Evolutionary conservation across 2,888 invertebrate species (phyloP).

Genomic region (Ophonus ardosiacus): DNA sequence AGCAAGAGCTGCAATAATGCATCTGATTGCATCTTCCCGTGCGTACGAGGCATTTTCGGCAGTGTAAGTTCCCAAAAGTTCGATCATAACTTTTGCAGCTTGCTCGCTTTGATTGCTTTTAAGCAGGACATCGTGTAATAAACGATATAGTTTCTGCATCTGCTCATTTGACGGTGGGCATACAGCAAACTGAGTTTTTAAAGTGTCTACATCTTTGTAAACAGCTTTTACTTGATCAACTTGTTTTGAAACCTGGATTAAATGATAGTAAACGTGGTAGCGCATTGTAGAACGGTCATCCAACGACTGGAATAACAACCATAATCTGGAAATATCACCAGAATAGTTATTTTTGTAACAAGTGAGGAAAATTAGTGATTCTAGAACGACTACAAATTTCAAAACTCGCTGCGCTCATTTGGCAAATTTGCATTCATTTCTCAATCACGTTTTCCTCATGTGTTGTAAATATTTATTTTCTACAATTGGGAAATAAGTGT

Average conservation of each 20-base stretch:
- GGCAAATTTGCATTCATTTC: too few species aligned
- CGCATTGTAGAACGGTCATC: constrained; percentile 90
- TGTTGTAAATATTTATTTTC: too few species aligned
- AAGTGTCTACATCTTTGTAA: constrained; percentile 89
- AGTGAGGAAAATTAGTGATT: neutral
- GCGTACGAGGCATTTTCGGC: constrained; percentile 98
- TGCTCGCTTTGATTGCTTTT: constrained; percentile 93
- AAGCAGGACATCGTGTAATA: constrained; percentile 92
- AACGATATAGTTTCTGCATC: constrained; percentile 92
- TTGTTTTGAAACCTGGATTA: constrained; percentile 92
- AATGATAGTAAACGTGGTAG: constrained; percentile 95
- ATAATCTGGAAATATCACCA: constrained; percentile 79
- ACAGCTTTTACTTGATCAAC: constrained; percentile 91
- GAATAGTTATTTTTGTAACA: too few species aligned
- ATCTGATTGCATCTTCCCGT: constrained; percentile 96
- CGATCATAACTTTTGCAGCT: constrained; percentile 98
- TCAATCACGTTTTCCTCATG: too few species aligned
- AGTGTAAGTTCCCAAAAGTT: constrained; percentile 96
- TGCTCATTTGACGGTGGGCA: constrained; percentile 92
- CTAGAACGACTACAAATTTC: too few species aligned
- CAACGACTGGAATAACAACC: constrained; percentile 94
- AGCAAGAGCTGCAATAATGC: constrained; percentile 95
- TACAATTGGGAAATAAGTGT: too few species aligned
- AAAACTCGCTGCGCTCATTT: too few species aligned
- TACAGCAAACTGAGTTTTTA: constrained; percentile 87